These are phyloP conservation scores for Zoanthus solanderi DNA, from an alignment of 92 coral and sea anemone genomes.

Conservation along the genomic window DNA sequence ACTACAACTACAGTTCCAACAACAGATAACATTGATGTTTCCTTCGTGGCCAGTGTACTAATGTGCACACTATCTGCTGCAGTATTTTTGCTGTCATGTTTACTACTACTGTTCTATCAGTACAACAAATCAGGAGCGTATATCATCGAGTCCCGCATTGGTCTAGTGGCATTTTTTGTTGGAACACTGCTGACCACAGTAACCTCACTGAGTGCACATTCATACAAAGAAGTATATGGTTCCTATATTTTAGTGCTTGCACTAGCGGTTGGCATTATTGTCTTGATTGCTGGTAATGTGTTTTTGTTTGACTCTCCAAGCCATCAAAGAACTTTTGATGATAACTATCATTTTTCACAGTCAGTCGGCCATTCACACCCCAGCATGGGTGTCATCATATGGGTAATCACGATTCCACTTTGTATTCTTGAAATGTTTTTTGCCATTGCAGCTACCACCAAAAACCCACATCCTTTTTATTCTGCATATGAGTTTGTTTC, in stretches of 20 bases:
- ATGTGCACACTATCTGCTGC: slow-evolving; percentile 67
- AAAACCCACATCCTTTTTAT: slow-evolving; percentile 60
- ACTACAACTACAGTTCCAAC: neutral
- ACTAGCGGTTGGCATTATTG: slow-evolving; percentile 53
- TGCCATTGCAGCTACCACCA: slow-evolving; percentile 83
- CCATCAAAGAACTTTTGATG: slow-evolving; percentile 66
- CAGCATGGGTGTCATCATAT: slow-evolving; percentile 78
- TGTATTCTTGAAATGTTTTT: slow-evolving; percentile 76
- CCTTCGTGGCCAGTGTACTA: slow-evolving; percentile 66
- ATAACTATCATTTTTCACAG: slow-evolving; percentile 65
- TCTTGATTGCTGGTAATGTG: slow-evolving; percentile 59
- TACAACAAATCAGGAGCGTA: slow-evolving; percentile 63
- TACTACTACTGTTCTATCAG: slow-evolving; percentile 56
- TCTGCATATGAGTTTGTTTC: slow-evolving; percentile 75
- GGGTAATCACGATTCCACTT: slow-evolving; percentile 80
- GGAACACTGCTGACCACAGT: slow-evolving; percentile 80
- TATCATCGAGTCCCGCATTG: slow-evolving; percentile 79
- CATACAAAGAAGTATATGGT: slow-evolving; percentile 63
- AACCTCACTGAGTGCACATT: slow-evolving; percentile 72
- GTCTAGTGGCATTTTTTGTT: slow-evolving; percentile 74
- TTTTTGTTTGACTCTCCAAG: slow-evolving; percentile 71
- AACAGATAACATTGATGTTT: slow-evolving; percentile 38
- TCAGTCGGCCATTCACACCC: slow-evolving; percentile 80
- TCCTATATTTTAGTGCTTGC: slow-evolving; percentile 59
- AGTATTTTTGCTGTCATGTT: slow-evolving; percentile 65